Conservation (phyloP, 1,140 invertebrate species). For the Zaprionus inermis region DNA sequence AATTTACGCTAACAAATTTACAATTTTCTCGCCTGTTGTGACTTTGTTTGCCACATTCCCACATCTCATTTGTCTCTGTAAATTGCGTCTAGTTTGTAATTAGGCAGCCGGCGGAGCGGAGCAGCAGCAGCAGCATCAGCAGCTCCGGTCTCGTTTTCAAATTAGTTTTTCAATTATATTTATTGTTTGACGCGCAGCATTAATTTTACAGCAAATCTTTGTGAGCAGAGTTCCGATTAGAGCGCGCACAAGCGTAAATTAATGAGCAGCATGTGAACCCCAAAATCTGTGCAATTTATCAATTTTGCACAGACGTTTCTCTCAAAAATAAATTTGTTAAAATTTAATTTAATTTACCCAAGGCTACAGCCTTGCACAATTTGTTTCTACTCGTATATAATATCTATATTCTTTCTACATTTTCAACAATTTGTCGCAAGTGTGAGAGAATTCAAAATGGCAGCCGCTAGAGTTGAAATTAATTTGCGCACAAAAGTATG, state of each 20-base stretch:
- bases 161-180: conserved; percentile 78
- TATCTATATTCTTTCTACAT: neutral
- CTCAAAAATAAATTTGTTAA: neutral
- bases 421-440: neutral
- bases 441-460: neutral
- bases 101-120: conserved; percentile 5
- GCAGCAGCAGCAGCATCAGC: neutral
- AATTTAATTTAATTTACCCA: neutral
- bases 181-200: conserved; percentile 57
- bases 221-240: conserved; percentile 10
- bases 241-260: conserved; percentile 26
- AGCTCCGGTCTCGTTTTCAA: conserved; percentile 30
- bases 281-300: conserved; percentile 25
- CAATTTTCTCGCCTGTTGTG: conserved; percentile 20
- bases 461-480: neutral
- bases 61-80: conserved; percentile 20
- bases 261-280: conserved; percentile 18
- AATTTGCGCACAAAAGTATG: conserved; percentile 23
- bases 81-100: conserved; percentile 42
- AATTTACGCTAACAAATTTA: conserved; percentile 65
- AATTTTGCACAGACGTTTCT: conserved; percentile 10
- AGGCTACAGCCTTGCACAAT: neutral
- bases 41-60: conserved; percentile 18
- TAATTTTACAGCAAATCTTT: conserved; percentile 35
- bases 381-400: neutral